Evolutionary conservation across 1,140 invertebrate genomes (phyloP).

Genomic region (Sycophaga agraensis): DNA sequence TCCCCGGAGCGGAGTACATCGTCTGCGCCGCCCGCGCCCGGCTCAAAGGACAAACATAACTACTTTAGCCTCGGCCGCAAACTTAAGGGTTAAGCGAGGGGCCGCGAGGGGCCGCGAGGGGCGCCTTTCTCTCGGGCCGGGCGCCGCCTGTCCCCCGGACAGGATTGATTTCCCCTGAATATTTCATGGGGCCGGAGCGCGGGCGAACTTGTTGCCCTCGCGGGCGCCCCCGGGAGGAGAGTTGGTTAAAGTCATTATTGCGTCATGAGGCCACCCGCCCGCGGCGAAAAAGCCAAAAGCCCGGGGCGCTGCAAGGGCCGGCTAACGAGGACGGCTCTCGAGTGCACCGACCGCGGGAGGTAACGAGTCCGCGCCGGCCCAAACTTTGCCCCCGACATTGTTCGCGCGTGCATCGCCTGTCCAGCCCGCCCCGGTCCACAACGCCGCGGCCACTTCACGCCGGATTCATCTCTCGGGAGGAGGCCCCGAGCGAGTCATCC

Average conservation of each 20-base stretch:
- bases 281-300: too few relatives aligned
- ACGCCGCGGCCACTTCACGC: too few relatives aligned
- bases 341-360: too few relatives aligned
- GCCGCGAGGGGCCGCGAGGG: neutral
- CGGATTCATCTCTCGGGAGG: too few relatives aligned
- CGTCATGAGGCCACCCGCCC: slow-evolving; percentile 38
- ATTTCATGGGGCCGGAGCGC: slow-evolving; percentile 50
- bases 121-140: neutral
- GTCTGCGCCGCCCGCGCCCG: slow-evolving; percentile 27
- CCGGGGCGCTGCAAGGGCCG: too few relatives aligned
- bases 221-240: neutral
- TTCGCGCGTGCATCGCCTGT: too few relatives aligned
- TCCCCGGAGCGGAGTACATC: slow-evolving; percentile 44
- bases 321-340: too few relatives aligned
- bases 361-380: too few relatives aligned
- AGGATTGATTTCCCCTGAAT: slow-evolving; percentile 58
- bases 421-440: too few relatives aligned
- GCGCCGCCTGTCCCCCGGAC: slow-evolving; percentile 30
- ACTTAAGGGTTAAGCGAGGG: slow-evolving; percentile 56
- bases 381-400: too few relatives aligned
- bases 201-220: slow-evolving; percentile 42
- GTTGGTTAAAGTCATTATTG: slow-evolving; percentile 52
- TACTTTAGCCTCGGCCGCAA: slow-evolving; percentile 54
- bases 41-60: slow-evolving; percentile 59
- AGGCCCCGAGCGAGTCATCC: too few relatives aligned